phyloP scores from a whole-genome alignment of 2,888 invertebrate genomes.

The Scaeva pyrastri region DNA sequence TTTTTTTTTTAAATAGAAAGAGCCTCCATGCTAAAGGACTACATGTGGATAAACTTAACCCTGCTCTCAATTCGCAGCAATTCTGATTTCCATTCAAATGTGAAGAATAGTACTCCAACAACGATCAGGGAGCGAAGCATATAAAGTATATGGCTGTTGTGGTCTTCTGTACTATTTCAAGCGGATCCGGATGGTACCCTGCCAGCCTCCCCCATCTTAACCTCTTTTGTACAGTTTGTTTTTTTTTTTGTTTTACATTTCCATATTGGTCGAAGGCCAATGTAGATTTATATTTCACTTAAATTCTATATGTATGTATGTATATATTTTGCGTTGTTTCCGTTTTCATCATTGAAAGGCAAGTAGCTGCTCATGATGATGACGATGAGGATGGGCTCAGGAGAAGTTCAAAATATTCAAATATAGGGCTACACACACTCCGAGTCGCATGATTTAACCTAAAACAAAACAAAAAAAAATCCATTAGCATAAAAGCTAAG shows the following conservation, averaged over 20 bases:
- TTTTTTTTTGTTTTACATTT: slow-evolving; percentile 56
- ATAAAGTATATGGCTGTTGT: slow-evolving; percentile 33
- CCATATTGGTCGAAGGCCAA: slow-evolving; percentile 68
- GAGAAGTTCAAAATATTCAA: slow-evolving; percentile 46
- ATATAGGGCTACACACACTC: slow-evolving; percentile 47
- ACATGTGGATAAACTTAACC: slow-evolving; percentile 68
- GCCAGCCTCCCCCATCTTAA: slow-evolving; percentile 30
- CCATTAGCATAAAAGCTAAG: too few relatives aligned
- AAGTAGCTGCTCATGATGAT: slow-evolving; percentile 12
- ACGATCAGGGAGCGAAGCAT: slow-evolving; percentile 10
- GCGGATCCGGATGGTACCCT: slow-evolving; percentile 1
- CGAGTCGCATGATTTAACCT: neutral
- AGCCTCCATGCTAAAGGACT: slow-evolving; percentile 24
- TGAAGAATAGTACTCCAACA: slow-evolving; percentile 54
- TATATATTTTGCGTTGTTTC: slow-evolving; percentile 8
- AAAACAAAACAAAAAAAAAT: too few relatives aligned
- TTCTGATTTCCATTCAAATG: slow-evolving; percentile 73
- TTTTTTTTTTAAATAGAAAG: neutral
- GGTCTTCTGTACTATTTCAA: slow-evolving; percentile 36
- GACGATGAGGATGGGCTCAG: slow-evolving; percentile 20
- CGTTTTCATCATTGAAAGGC: slow-evolving; percentile 16
- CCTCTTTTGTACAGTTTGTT: slow-evolving; percentile 47
- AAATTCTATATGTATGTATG: neutral
- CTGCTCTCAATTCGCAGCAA: slow-evolving; percentile 72
- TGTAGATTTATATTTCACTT: slow-evolving; percentile 37